Evolutionary conservation across 1,140 invertebrate genomes (phyloP), one percentile per base, ranked within the genome.

Genomic region (Bombus waltoni): DNA sequence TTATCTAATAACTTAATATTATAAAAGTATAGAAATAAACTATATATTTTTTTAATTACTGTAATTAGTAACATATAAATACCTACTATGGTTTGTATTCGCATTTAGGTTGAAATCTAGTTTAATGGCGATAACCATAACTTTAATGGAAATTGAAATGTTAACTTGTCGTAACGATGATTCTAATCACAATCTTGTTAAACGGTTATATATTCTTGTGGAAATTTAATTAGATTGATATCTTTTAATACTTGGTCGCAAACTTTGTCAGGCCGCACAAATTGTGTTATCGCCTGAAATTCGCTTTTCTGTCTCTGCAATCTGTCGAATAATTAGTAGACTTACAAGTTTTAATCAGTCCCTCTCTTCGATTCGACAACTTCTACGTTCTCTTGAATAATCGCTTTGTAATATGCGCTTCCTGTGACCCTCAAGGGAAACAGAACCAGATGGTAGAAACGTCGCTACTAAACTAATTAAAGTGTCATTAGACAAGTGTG

Each of bases 261-360:
- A 83, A 83, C 62, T 59, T 66, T 25, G 80, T 9, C 22, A 25
- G 6, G 10, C 15, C 0, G 62, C 9, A 74, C 15, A 25, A 68
- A 62, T 32, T 70, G 62, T 62, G 35, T 77, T 53, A 77, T 83
- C 74, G 28, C n/a, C 4, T 4, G 47, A 77, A 83, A 53, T 68
- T 79, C 75, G 47, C 47, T 42, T 84, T 71, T 79, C 82, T 79
- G 75, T 84, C 75, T 66, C 65, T 35, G n/a, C 82, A 84, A 85
- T 81, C 83, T 81, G 83, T 74, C 70, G 83, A 85, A 85, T 81
- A 84, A 84, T 84, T 84, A 71, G 82, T 59, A 84, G 82, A 79
- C 75, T 84, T 53, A 71, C 82, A 59, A 84, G 75, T 84, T 84
- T 84, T 84, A 84, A 84, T 84, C 75, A 84, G 66, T 57, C 53